Evolutionary conservation across 2,113 vertebrate species (phyloP), one percentile per base, ranked within the genome.

Genomic region (Alexandromys fortis): DNA sequence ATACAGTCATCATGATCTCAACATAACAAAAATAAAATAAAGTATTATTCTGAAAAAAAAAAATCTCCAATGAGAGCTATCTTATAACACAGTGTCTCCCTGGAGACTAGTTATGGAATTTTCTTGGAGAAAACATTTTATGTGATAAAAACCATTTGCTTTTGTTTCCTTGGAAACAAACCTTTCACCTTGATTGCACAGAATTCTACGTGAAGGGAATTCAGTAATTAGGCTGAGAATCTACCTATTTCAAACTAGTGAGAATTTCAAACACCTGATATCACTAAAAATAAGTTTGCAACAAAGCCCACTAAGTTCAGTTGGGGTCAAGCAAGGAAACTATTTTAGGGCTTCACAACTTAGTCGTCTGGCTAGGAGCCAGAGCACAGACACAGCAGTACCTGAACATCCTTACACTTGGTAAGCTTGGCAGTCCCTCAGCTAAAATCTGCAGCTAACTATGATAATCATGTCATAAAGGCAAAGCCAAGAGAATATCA

Each of bases 91-190:
- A 11, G 14, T 52, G 81, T 97, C 97, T 98, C 97, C 97, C 30
- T 35, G 96, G 96, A 98, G 95, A 95, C 91, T 3, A 52, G 68
- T 42, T 87, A 89, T 94, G 97, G 97, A 98, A 97, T 98, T 97
- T 98, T 98, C 96, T 97, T 94, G 81, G 93, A 96, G 98, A 97
- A 98, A 91, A 94, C 78, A 55, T 87, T 88, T 95, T 97, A 90
- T 81, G 96, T 97, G 45, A 97, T 79, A 90, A 86, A 98, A 98
- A 97, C 2, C 94, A 86, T 52, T 96, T 93, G 96, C 97, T 75
- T 98, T 98, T 98, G 98, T 99, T 98, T 98, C 99, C 99, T 98
- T 99, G 98, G 98, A 98, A 99, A 99, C 98, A 98, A 98, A 98
- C 97, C 96, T 98, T 97, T 98, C 98, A 98, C 98, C 98, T 98